Base-by-base conservation (phyloP, 2,797 vertebrate genomes). In the Streptopelia turtur region DNA sequence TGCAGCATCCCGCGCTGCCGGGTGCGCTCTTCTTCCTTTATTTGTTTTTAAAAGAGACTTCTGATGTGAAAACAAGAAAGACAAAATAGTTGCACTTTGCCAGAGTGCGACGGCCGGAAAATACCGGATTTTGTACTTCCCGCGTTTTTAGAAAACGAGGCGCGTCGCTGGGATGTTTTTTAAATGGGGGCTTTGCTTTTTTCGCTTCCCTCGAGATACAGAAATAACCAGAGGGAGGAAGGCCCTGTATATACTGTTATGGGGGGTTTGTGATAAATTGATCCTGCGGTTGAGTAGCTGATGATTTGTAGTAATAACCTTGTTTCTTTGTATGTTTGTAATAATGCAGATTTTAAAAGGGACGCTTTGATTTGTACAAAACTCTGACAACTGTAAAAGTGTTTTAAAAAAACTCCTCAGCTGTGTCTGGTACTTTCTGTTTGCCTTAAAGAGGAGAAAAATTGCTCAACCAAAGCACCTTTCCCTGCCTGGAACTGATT, bases 281-380 rank as follows among this genome's bases (percentile, higher is more conserved):
- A 97, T 97, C 96, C 95, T 97, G 87, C 94, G 83, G 91, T 91
- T 22, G 92, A 92, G 94, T 97, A 97, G 96, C 89, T 49, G 92
- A 91, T 93, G 94, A 97, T 97, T 98, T 98, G 97, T 98, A 96
- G 97, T 97, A 96, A 97, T 72, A 90, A 94, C 91, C 65, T 97
- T 37, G 78, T 98, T 97, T 89, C 97, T 98, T 98, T 98, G 97
- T 98, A 97, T 97, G 96, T 98, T 98, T 98, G 97, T 98, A 97
- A 97, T 95, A 97, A 97, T 76, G 93, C 94, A 88, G 80, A 96
- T 98, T 97, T 98, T 98, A 88, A 97, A 97, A 95, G 95, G 95
- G 97, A 94, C 65, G 95, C 97, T 96, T 97, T 94, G 94, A 97
- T 98, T 98, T 98, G 98, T 98, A 98, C 95, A 97, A 96, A 98